Evolutionary conservation across 2,888 invertebrate species (phyloP).

Genomic region (Heliconius ethilla): DNA sequence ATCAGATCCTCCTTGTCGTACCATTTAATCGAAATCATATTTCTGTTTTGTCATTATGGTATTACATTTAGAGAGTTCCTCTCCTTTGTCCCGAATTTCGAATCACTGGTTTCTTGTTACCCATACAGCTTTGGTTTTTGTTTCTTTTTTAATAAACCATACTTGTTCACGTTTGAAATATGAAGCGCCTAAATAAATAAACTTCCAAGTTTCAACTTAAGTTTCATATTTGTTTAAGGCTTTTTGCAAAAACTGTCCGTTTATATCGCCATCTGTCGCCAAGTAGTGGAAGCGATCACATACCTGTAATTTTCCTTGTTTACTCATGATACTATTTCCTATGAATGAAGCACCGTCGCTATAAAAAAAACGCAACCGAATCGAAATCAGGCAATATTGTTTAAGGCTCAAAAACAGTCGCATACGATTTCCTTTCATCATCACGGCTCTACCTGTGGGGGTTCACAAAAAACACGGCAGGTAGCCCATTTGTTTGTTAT

Average conservation of each 20-base stretch:
- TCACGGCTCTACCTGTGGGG: conserved; percentile 75
- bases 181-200: conserved; percentile 54
- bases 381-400: conserved; percentile 78
- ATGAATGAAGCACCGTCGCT: conserved; percentile 67
- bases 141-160: conserved; percentile 65
- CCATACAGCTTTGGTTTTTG: conserved; percentile 68
- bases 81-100: conserved; percentile 76
- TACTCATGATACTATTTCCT: conserved; percentile 58
- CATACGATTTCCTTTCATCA: conserved; percentile 78
- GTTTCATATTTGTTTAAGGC: conserved; percentile 46
- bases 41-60: conserved; percentile 82
- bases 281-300: conserved; percentile 61
- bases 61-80: conserved; percentile 79
- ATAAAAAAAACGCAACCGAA: conserved; percentile 75
- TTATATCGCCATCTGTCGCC: conserved; percentile 67
- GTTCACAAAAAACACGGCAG: conserved; percentile 80
- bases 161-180: conserved; percentile 57
- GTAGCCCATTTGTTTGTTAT: conserved; percentile 83
- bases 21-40: conserved; percentile 81
- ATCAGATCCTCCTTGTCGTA: conserved; percentile 64
- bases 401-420: conserved; percentile 76
- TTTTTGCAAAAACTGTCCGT: conserved; percentile 46
- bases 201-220: conserved; percentile 39
- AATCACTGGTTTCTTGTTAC: conserved; percentile 79
- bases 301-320: conserved; percentile 57